Evolutionary conservation across 2,797 vertebrate genomes (phyloP).

Genomic region (Cyclura pinguis): DNA sequence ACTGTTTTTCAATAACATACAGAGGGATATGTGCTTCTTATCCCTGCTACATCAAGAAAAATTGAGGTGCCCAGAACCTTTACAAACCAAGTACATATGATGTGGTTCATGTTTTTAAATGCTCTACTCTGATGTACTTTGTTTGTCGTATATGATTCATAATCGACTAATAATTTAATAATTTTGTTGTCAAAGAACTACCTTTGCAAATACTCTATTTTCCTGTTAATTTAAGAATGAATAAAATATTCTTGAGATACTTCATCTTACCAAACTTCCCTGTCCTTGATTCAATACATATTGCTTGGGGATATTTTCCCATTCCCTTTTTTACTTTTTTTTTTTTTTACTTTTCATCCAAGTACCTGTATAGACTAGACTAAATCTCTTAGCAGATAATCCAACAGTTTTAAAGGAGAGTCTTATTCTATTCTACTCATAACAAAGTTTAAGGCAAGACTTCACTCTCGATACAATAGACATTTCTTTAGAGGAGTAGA

Average conservation of each 20-base stretch:
- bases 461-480: background rate
- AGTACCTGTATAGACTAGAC: background rate
- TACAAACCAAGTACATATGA: background rate
- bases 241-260: background rate
- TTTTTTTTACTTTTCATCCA: background rate
- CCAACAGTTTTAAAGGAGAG: background rate
- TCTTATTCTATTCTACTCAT: background rate
- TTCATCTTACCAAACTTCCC: background rate
- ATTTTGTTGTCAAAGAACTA: background rate
- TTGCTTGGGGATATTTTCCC: background rate
- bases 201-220: background rate
- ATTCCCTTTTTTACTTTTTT: too few species aligned
- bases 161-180: background rate
- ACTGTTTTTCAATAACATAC: too few species aligned
- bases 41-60: too few species aligned
- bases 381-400: background rate
- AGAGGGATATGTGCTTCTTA: too few species aligned
- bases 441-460: constrained; percentile 1
- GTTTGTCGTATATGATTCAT: too few species aligned
- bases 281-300: background rate
- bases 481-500: background rate
- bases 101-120: background rate
- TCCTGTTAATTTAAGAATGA: background rate
- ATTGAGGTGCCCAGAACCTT: background rate
- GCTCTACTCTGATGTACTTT: background rate